phyloP scores from a whole-genome alignment of 2,113 vertebrate species.

The Microcebus jonahi region DNA sequence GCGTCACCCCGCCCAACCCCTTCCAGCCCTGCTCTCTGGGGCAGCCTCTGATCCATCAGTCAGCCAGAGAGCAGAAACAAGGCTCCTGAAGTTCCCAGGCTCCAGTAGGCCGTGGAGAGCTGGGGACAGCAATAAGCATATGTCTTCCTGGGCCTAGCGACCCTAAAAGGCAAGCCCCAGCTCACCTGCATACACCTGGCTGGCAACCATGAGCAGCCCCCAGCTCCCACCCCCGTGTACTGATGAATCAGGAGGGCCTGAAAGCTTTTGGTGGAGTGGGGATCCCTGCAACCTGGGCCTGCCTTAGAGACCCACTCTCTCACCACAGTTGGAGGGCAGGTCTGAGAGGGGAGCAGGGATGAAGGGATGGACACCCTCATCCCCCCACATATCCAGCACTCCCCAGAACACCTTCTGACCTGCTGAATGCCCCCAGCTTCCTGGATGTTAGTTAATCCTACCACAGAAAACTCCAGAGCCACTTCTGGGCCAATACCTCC shows the following conservation, averaged over 20 bases:
- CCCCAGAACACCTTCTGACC: background rate
- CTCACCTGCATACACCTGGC: background rate
- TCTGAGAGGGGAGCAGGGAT: background rate
- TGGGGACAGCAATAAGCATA: background rate
- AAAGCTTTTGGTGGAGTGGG: background rate
- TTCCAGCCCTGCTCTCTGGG: background rate
- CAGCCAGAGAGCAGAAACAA: background rate
- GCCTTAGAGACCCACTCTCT: background rate
- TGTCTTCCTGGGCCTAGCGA: background rate
- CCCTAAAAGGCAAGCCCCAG: background rate
- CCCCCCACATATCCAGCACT: background rate
- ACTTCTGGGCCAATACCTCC: background rate
- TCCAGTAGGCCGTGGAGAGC: background rate
- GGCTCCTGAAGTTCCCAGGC: background rate
- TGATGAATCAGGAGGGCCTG: background rate
- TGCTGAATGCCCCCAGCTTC: background rate
- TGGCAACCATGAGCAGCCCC: background rate
- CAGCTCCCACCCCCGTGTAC: rapidly evolving
- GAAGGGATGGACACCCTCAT: too few species aligned
- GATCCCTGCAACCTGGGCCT: background rate
- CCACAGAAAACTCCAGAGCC: background rate
- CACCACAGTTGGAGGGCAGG: background rate
- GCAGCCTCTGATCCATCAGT: background rate
- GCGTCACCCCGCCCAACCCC: background rate
- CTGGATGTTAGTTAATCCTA: background rate